These are phyloP conservation scores for Stichodactyla helianthus DNA, from an alignment of 64 coral and sea anemone species.

Conservation along the genomic window DNA sequence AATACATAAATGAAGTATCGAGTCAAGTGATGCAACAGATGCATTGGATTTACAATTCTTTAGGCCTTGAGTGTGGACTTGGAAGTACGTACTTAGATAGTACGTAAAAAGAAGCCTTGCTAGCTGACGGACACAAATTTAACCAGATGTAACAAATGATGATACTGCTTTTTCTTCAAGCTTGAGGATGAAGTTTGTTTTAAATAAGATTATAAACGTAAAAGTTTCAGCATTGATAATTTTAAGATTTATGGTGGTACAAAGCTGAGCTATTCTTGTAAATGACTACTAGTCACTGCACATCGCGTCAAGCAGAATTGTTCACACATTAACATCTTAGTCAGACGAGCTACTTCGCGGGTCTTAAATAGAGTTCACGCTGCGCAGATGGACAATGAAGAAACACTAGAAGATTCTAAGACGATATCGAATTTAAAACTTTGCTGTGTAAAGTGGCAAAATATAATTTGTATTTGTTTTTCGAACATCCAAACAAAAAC, in stretches of 20 bases:
- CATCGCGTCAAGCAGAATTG: neutral
- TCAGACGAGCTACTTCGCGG: neutral
- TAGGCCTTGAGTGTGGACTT: too few relatives aligned
- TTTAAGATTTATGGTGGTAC: too few relatives aligned
- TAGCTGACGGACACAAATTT: too few relatives aligned
- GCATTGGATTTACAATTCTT: too few relatives aligned
- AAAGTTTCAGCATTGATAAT: too few relatives aligned
- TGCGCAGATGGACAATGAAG: neutral
- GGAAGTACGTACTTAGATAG: too few relatives aligned
- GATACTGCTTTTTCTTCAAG: too few relatives aligned
- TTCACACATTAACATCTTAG: neutral
- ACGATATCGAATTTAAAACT: neutral
- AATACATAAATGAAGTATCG: neutral
- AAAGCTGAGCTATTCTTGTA: neutral
- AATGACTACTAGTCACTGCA: neutral
- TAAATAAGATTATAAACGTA: too few relatives aligned
- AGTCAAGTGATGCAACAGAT: too few relatives aligned
- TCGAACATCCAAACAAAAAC: neutral
- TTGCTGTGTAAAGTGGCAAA: neutral
- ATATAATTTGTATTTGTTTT: neutral
- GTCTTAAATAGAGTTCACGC: constrained; percentile 1
- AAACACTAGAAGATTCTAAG: neutral
- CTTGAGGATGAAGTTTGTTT: too few relatives aligned
- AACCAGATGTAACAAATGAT: too few relatives aligned
- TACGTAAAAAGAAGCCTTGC: too few relatives aligned